Evolutionary conservation across 2,888 invertebrate species (phyloP).

Genomic region (Steromphala cineraria): DNA sequence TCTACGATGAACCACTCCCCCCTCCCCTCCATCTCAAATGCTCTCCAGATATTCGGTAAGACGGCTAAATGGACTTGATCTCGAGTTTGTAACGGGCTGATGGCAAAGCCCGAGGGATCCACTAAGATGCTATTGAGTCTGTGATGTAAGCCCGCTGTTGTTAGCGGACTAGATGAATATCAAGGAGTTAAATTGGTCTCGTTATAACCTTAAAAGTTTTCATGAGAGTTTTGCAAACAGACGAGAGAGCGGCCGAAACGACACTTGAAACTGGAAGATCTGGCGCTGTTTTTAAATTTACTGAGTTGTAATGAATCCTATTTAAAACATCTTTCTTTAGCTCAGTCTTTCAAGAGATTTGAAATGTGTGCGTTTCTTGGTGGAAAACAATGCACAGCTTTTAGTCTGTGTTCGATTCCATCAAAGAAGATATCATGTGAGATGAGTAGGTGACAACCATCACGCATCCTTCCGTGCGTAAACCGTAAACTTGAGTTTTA

Average conservation of each 20-base stretch:
- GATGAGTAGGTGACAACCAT: too few species aligned
- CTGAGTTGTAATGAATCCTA: constrained; percentile 16
- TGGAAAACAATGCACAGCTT: background rate
- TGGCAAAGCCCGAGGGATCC: background rate
- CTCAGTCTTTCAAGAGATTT: background rate
- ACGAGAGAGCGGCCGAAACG: constrained; percentile 18
- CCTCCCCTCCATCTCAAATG: background rate
- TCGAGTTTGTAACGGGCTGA: background rate
- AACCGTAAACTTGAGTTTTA: background rate
- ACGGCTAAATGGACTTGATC: constrained; percentile 4
- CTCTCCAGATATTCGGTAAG: background rate
- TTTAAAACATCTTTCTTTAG: background rate
- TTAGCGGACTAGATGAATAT: constrained; percentile 11
- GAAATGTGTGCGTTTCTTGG: background rate
- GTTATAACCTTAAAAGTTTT: constrained; percentile 19
- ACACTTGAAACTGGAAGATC: constrained; percentile 15
- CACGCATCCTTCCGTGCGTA: background rate
- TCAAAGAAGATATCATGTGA: too few species aligned
- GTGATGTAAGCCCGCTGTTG: constrained; percentile 10
- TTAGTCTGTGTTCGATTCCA: too few species aligned
- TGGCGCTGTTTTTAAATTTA: constrained; percentile 12
- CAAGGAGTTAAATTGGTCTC: constrained; percentile 25
- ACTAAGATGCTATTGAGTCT: constrained; percentile 9
- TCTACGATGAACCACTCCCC: too few species aligned
- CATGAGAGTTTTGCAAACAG: constrained; percentile 25